Evolutionary conservation across 2,113 vertebrate genomes (phyloP).

Genomic region (Hystrix brachyura): DNA sequence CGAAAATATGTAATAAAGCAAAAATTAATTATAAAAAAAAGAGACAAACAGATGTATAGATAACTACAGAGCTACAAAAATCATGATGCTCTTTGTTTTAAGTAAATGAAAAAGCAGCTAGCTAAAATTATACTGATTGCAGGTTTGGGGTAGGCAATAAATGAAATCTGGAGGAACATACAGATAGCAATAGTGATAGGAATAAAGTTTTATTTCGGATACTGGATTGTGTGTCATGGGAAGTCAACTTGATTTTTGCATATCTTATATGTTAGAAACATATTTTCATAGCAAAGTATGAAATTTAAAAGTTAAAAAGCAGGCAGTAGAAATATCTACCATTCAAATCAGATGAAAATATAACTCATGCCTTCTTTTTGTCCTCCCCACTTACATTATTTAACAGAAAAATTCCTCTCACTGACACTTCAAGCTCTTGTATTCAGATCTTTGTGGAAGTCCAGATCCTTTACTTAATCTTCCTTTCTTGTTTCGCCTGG

Average conservation of each 20-base stretch:
- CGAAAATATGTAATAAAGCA: background rate
- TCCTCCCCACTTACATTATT: background rate
- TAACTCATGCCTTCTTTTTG: background rate
- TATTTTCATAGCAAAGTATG: background rate
- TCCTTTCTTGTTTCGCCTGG: constrained; percentile 21
- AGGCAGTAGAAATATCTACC: background rate
- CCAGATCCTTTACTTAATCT: background rate
- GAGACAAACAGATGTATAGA: background rate
- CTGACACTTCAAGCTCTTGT: background rate
- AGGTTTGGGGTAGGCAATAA: background rate
- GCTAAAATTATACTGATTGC: background rate
- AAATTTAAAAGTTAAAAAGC: background rate
- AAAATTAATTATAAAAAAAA: background rate
- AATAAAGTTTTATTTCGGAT: background rate
- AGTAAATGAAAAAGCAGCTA: background rate
- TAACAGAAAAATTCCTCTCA: background rate
- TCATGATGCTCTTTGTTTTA: background rate
- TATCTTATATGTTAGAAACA: background rate
- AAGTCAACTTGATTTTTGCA: background rate
- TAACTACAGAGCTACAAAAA: background rate
- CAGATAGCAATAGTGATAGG: background rate
- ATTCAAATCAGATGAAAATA: constrained; percentile 12
- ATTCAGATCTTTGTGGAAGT: background rate
- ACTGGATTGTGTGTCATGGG: background rate
- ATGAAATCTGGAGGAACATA: background rate